Base-by-base conservation (phyloP, 2,113 vertebrate genomes). In the Pyxicephalus adspersus region DNA sequence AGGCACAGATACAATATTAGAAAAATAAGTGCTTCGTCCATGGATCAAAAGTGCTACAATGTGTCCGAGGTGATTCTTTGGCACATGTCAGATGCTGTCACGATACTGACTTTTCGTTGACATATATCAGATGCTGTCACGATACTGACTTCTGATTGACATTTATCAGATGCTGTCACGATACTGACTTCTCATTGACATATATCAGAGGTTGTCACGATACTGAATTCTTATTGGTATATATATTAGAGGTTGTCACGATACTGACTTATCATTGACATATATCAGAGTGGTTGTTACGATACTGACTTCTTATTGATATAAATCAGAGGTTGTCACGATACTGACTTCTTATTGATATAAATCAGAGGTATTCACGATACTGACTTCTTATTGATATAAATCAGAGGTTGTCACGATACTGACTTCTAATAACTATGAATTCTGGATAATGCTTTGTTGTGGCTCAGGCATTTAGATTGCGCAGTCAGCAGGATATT, bases 131-230 rank as follows among this genome's bases (percentile, higher is more conserved):
- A 54, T 73, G 34, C 52, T 60, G 71, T 38, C 20, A 45, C 15
- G 8, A 45, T 74, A n/a, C n/a, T n/a, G n/a, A n/a, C n/a, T n/a
- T n/a, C 54, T 31, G 51, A n/a, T 73, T 58, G 29, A 54, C 54
- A 57, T 20, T 31, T 11, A 25, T 55, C 15, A 58, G 29, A 54
- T 73, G 34, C 52, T 60, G 71, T 38, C 20, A 45, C 15, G 8
- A 45, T 74, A n/a, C n/a, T n/a, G n/a, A n/a, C n/a, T n/a, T n/a
- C 54, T 31, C 70, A n/a, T 73, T 58, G 29, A 54, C 54, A 57
- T 20, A 57, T 11, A 25, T 55, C 15, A 58, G 29, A 54, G 57
- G 34, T 28, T 60, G 71, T 38, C 20, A 45, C 15, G 8, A 45
- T 74, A n/a, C n/a, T n/a, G n/a, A n/a, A n/a, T n/a, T n/a, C n/a